A percentile compares a stretch with the other conserved stretches of the same genome.
phyloP scores from a whole-genome alignment of 2,113 vertebrate species.

The Eublepharis macularius region DNA sequence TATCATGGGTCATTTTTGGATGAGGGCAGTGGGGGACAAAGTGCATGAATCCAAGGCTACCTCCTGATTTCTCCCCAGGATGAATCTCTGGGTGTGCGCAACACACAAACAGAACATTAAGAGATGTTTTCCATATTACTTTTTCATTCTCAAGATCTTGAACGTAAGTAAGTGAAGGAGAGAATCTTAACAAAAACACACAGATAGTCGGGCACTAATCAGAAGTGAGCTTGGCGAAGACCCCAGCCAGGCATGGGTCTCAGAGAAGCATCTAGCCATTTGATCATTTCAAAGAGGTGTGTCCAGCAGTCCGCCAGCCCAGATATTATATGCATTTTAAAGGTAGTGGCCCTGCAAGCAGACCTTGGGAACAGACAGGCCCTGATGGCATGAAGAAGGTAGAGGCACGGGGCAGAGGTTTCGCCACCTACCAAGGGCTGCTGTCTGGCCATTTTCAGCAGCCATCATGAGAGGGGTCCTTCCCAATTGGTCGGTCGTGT shows the following conservation, averaged over 20 bases:
- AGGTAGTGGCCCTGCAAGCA: background rate
- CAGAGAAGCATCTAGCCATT: too few species aligned
- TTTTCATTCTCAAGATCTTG: background rate
- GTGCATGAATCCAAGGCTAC: background rate
- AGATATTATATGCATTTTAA: background rate
- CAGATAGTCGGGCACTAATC: background rate
- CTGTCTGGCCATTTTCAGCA: conserved; percentile 87
- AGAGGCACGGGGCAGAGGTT: background rate
- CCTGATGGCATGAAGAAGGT: rapidly evolving
- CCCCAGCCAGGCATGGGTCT: background rate
- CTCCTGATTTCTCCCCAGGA: background rate
- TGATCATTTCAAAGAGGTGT: background rate
- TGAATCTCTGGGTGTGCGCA: too few species aligned
- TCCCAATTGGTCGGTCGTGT: conserved; percentile 84
- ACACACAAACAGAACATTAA: background rate
- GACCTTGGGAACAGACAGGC: background rate
- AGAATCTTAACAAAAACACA: background rate
- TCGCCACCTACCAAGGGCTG: conserved; percentile 82
- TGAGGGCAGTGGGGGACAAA: background rate
- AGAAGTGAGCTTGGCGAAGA: background rate
- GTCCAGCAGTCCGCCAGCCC: too few species aligned
- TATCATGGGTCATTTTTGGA: background rate
- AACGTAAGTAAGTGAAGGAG: background rate
- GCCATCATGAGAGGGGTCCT: conserved; percentile 93
- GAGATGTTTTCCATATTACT: too few species aligned